Evolutionary conservation across 2,888 invertebrate species (phyloP).

Genomic region (Amphiduros pacificus): DNA sequence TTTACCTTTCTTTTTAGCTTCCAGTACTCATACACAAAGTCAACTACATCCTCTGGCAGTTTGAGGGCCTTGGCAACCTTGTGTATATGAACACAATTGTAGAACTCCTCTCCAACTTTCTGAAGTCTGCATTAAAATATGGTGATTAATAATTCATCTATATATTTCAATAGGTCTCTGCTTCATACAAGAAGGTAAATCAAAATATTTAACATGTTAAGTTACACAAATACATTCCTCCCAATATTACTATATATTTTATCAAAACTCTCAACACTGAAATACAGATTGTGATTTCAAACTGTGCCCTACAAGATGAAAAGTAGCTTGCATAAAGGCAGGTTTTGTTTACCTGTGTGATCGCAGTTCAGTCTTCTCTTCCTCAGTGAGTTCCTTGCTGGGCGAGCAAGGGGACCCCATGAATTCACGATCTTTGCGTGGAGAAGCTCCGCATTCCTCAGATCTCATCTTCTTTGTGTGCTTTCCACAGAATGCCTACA

Average conservation of each 20-base stretch:
- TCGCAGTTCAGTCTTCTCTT: conserved; percentile 88
- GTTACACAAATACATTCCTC: no score
- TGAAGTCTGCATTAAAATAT: conserved; percentile 72
- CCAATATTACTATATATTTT: no score
- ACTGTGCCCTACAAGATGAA: no score
- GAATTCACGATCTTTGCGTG: conserved; percentile 4
- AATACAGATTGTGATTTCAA: no score
- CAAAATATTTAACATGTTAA: no score
- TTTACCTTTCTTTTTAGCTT: conserved; percentile 78
- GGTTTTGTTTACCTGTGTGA: no score
- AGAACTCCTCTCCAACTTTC: conserved; percentile 92
- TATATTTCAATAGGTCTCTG: no score
- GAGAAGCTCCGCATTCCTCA: conserved; percentile 12
- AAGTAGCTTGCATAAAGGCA: no score
- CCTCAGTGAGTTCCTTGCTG: conserved; percentile 79
- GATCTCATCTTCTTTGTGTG: conserved; percentile 70
- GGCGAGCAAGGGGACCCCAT: conserved; percentile 63
- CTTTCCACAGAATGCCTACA: conserved; percentile 91
- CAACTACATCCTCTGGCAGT: conserved; percentile 76
- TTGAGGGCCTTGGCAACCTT: conserved; percentile 70
- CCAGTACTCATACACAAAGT: conserved; percentile 94
- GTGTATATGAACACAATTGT: conserved; percentile 78
- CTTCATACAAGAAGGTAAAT: no score
- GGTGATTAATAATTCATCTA: no score
- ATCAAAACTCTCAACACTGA: no score